Percentiles rank a stretch among this genome's conserved stretches.
These are phyloP conservation scores for Malacosoma neustria DNA, from an alignment of 2,888 invertebrate species.

Conservation along the genomic window DNA sequence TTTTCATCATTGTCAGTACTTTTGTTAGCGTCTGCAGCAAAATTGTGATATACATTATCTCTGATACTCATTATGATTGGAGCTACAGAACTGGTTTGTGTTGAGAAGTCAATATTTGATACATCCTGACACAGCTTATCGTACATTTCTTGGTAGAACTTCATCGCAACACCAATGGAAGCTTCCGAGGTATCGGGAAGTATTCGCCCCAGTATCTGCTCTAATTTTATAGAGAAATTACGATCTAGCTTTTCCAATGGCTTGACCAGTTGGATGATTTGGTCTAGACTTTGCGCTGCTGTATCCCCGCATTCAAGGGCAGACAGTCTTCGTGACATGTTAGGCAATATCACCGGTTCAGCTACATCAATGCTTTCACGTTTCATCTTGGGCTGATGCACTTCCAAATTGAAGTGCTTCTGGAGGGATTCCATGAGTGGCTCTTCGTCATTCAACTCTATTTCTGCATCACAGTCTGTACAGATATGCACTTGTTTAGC, in stretches of 20 bases:
- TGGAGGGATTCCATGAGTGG: constrained; percentile 63
- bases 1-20: constrained; percentile 58
- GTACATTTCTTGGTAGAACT: constrained; percentile 47
- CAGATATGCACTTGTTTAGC: constrained; percentile 63
- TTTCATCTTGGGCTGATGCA: constrained; percentile 54
- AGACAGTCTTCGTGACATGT: constrained; percentile 58
- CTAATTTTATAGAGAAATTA: constrained; percentile 43
- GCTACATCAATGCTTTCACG: constrained; percentile 61
- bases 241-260: constrained; percentile 48
- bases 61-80: constrained; percentile 69
- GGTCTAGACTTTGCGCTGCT: constrained; percentile 36
- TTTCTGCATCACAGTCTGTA: constrained; percentile 59
- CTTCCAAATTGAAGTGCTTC: constrained; percentile 53
- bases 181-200: constrained; percentile 62
- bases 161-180: constrained; percentile 49
- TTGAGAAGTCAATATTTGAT: constrained; percentile 41
- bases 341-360: constrained; percentile 53
- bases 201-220: constrained; percentile 39
- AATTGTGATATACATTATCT: constrained; percentile 65
- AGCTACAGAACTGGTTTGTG: constrained; percentile 54
- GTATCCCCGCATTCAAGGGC: constrained; percentile 51
- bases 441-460: constrained; percentile 56
- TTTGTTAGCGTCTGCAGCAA: constrained; percentile 54
- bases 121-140: constrained; percentile 50
- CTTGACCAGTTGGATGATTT: constrained; percentile 37